Conservation (phyloP, 2,113 vertebrate genomes). For the Ameiurus melas region DNA sequence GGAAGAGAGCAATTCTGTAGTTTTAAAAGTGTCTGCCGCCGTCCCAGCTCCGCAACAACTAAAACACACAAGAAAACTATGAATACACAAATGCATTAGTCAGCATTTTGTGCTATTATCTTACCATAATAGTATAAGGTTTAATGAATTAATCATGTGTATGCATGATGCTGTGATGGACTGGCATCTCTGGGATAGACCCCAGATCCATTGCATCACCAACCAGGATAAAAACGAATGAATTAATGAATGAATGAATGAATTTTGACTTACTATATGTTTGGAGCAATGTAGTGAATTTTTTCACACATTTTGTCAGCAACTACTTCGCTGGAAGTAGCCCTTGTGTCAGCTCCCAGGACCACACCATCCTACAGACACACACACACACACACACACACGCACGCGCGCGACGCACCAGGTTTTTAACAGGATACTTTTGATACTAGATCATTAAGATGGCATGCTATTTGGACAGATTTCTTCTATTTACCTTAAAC, state of each 20-base stretch:
- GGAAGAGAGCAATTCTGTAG: constrained; percentile 70
- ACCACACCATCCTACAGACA: constrained; percentile 72
- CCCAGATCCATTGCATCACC: background rate
- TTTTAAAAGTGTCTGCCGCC: constrained; percentile 74
- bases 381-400: background rate
- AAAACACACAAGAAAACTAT: constrained; percentile 1
- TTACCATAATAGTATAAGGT: background rate
- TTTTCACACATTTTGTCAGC: constrained; percentile 73
- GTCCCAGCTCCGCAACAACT: constrained; percentile 78
- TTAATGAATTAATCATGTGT: background rate
- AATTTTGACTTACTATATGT: constrained; percentile 71
- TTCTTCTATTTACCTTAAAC: constrained; percentile 61
- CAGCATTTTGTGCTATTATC: background rate
- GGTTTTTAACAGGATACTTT: background rate
- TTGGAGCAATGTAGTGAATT: constrained; percentile 75
- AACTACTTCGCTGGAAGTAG: constrained; percentile 70
- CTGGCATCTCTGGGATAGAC: background rate
- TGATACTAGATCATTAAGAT: background rate
- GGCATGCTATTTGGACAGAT: background rate
- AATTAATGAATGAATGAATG: background rate
- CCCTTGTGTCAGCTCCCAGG: constrained; percentile 74
- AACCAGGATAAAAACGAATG: background rate
- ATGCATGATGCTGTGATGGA: background rate
- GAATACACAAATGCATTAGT: background rate
- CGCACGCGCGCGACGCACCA: background rate